phyloP scores from a whole-genome alignment of 2,113 vertebrate species.

The Dolichallabes microphthalmus region DNA sequence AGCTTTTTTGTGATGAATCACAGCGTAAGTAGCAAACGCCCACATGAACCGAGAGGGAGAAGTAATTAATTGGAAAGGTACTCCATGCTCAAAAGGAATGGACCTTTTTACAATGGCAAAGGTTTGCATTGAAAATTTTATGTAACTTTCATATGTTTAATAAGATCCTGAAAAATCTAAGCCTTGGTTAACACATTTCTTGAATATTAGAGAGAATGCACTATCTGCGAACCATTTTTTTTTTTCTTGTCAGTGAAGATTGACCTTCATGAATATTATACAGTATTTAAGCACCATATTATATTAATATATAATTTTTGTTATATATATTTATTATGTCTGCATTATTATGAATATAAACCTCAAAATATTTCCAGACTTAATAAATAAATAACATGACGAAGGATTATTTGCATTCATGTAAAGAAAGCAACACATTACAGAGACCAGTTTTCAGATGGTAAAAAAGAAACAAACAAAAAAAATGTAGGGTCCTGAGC shows the following conservation, averaged over 20 bases:
- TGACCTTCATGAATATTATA: not conserved
- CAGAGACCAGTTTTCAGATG: no score
- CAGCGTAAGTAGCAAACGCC: not conserved
- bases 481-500: no score
- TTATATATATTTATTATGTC: no score
- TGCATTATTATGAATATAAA: no score
- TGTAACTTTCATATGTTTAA: not conserved
- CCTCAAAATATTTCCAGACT: no score
- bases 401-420: no score
- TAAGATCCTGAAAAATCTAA: not conserved
- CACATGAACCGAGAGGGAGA: not conserved
- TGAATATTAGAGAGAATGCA: not conserved
- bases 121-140: not conserved
- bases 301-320: no score
- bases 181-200: not conserved
- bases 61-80: not conserved
- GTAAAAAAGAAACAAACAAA: no score
- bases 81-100: not conserved
- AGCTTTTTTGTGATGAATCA: constrained; percentile 3
- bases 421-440: no score
- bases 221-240: not conserved
- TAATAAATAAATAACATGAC: no score
- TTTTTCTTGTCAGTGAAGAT: not conserved
- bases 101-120: not conserved
- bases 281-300: no score